Conservation (phyloP, 2,113 vertebrate species). For the Lonchura striata region DNA sequence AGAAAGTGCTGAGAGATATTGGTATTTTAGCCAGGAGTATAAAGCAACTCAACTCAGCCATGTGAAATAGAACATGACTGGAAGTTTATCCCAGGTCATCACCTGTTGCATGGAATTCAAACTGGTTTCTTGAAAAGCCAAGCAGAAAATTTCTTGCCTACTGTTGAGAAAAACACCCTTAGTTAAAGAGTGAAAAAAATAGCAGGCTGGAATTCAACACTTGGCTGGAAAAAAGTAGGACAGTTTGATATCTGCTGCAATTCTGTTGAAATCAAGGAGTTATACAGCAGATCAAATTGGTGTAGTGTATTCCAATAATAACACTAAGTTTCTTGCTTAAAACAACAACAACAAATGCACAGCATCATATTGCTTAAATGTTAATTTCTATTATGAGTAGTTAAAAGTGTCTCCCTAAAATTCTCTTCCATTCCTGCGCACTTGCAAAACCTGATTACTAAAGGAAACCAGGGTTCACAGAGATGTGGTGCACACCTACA, state of each 20-base stretch:
- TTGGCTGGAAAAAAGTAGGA: background rate
- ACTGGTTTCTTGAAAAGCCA: background rate
- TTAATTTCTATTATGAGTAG: background rate
- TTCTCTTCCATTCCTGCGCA: background rate
- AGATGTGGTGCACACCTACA: background rate
- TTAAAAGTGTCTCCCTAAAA: background rate
- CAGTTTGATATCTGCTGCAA: background rate
- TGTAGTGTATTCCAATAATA: background rate
- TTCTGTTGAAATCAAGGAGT: background rate
- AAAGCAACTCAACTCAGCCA: background rate
- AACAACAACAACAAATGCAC: background rate
- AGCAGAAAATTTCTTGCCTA: background rate
- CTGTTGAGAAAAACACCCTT: background rate
- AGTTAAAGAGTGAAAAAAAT: background rate
- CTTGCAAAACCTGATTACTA: background rate
- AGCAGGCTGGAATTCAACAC: background rate
- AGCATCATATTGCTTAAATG: background rate
- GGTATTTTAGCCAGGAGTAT: background rate
- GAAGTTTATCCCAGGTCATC: background rate
- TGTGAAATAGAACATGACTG: background rate
- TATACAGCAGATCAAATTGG: background rate
- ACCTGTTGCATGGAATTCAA: background rate
- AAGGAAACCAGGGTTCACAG: background rate
- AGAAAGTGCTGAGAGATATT: background rate
- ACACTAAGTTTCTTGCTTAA: background rate